phyloP scores from a whole-genome alignment of 2,797 vertebrate genomes.

The Lutjanus campechanus region DNA sequence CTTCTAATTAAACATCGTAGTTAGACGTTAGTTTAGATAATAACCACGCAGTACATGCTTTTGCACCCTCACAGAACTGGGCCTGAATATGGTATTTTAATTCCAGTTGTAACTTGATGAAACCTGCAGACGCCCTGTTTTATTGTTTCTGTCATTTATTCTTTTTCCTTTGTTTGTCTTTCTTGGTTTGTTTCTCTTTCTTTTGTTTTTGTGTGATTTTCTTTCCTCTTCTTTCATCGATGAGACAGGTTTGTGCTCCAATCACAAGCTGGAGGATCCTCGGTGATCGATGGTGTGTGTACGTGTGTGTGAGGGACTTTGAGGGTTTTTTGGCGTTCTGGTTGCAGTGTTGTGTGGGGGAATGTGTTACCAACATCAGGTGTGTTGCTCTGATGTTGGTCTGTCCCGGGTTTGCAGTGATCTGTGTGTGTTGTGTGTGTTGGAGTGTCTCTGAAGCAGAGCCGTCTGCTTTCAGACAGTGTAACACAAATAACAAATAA shows the following conservation, averaged over 20 bases:
- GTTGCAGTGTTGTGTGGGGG: slow-evolving; percentile 64
- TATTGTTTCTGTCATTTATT: not conserved
- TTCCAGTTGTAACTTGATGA: not conserved
- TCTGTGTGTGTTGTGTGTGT: slow-evolving; percentile 20
- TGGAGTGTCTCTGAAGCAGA: slow-evolving; percentile 42
- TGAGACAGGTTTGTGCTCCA: slow-evolving; percentile 46
- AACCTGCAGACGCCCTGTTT: slow-evolving; percentile 54
- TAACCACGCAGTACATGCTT: too few species aligned
- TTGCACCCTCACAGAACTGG: too few species aligned
- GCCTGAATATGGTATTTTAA: too few species aligned
- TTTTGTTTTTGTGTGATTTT: slow-evolving; percentile 22
- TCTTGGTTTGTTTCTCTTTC: not conserved
- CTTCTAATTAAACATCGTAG: too few species aligned
- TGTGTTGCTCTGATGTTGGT: slow-evolving; percentile 40
- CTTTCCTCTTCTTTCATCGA: slow-evolving; percentile 11
- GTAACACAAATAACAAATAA: slow-evolving; percentile 53
- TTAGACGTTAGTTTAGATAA: too few species aligned
- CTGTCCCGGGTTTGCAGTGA: slow-evolving; percentile 42
- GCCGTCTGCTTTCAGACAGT: slow-evolving; percentile 32
- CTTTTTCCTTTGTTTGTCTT: not conserved
- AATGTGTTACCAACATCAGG: slow-evolving; percentile 2
- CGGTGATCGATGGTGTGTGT: slow-evolving; percentile 54
- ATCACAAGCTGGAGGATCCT: slow-evolving; percentile 52
- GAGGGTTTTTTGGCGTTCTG: slow-evolving; percentile 19
- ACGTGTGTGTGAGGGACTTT: slow-evolving; percentile 18